Evolutionary conservation across 2,888 invertebrate species (phyloP), one percentile per base, ranked within the genome.

Genomic region (Athrips mouffetella): DNA sequence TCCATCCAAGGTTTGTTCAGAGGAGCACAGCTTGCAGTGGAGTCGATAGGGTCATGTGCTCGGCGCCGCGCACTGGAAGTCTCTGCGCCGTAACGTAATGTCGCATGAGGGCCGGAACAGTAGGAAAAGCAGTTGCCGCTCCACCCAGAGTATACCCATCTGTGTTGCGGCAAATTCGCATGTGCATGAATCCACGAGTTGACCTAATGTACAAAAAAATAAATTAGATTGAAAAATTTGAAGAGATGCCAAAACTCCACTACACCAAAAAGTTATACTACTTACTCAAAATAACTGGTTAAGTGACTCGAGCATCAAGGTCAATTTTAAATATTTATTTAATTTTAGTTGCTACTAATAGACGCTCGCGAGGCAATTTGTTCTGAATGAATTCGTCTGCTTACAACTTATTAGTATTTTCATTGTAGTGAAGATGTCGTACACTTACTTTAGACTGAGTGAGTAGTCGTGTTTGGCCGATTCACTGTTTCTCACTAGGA

Each of bases 171-270:
- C 96, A 95, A 56, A 98, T 98, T 63, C 97, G 92, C 95, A 98
- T 97, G 80, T 98, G 98, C 96, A 98, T 98, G 70, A 97, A 98
- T 44, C 98, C 97, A 70, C 96, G 92, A 47, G 96, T 95, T 73
- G 98, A 97, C 85, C 98, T 98, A 83, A 23, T 89, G 3, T 18
- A 45, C 23, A 18, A 18, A 10, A 46, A 20, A 23, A 27, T 11
- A 27, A 31, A n/a, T 20, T n/a, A 33, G 33, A 20, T 10, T 39
- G 11, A 39, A 13, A 39, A 11, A 39, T 15, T 13, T 37, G 1
- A 8, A 10, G 1, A 10, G 2, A 37, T 8, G n/a, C 18, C 35
- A 15, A 35, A 35, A 18, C 8, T 7, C 4, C 25, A 25, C 8
- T 25, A 25, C n/a, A n/a, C n/a, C 15, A 31, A 4, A 31, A 31